Evolutionary conservation across 1,140 invertebrate genomes (phyloP).

Genomic region (Drosophila chauvacae): DNA sequence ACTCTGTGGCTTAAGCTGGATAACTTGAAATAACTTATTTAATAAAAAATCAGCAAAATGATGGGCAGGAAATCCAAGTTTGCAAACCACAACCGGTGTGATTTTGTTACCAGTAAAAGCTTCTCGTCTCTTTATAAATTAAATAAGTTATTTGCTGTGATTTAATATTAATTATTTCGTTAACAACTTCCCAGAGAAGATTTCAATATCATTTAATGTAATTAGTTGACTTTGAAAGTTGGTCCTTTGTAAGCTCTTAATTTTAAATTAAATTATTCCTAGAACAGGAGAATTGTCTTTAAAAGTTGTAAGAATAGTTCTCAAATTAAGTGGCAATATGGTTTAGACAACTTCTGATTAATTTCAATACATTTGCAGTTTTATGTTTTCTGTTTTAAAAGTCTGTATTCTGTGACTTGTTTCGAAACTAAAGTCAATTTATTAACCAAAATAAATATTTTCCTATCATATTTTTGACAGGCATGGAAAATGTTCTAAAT

Average conservation of each 20-base stretch:
- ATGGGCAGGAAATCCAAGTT: neutral
- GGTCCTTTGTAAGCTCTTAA: neutral
- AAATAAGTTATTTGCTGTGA: neutral
- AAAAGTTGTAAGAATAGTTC: neutral
- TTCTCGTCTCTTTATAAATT: too few relatives aligned
- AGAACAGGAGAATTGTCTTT: neutral
- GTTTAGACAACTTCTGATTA: neutral
- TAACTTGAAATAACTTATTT: slow-evolving; percentile 4
- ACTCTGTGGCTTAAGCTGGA: neutral
- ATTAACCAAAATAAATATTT: neutral
- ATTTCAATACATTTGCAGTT: neutral
- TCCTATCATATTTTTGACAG: neutral
- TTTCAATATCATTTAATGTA: neutral
- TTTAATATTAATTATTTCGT: neutral
- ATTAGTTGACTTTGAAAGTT: neutral
- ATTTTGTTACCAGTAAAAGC: neutral
- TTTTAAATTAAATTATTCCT: neutral
- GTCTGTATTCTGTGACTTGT: neutral
- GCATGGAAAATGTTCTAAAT: too few relatives aligned
- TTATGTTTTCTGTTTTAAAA: neutral
- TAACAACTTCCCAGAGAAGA: neutral
- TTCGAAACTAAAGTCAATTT: neutral
- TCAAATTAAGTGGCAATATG: neutral
- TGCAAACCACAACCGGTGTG: neutral
- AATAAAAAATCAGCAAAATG: neutral